Percentiles rank a stretch among this genome's conserved stretches.
These are phyloP conservation scores for Lottia scabra DNA, from an alignment of 2,888 invertebrate genomes.

Conservation along the genomic window DNA sequence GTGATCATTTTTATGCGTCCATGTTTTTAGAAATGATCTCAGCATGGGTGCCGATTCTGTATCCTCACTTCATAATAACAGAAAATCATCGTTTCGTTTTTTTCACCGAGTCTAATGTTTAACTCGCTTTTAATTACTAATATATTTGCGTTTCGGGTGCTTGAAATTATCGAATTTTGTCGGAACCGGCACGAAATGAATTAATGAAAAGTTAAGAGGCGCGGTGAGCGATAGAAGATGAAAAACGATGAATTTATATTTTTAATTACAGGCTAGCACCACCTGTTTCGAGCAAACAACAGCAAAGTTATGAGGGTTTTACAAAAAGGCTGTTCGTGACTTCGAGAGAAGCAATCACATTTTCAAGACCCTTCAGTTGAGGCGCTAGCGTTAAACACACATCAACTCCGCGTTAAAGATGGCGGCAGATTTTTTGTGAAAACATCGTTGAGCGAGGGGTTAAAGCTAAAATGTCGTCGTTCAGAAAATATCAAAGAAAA, in stretches of 20 bases:
- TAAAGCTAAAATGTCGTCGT: not conserved
- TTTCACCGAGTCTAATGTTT: not conserved
- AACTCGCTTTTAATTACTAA: slow-evolving; percentile 6
- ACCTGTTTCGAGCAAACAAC: slow-evolving; percentile 3
- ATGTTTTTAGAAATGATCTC: too few relatives aligned
- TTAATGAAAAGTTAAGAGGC: not conserved
- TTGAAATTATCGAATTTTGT: slow-evolving; percentile 2
- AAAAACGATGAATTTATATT: not conserved
- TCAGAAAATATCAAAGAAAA: not conserved
- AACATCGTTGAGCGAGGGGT: not conserved
- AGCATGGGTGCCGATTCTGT: too few relatives aligned
- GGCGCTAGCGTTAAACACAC: not conserved
- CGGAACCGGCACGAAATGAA: not conserved
- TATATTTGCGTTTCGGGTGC: slow-evolving; percentile 1
- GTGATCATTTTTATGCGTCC: too few relatives aligned
- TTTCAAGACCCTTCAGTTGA: not conserved
- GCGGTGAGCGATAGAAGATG: not conserved
- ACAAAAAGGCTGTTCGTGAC: not conserved
- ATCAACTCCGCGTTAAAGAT: not conserved
- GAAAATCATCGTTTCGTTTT: not conserved
- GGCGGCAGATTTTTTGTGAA: not conserved
- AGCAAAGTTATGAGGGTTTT: not conserved
- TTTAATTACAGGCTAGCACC: not conserved
- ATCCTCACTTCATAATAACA: too few relatives aligned
- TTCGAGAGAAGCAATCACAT: not conserved